Conservation (phyloP, 1,140 invertebrate species). For the Dinothrombium tinctorium region DNA sequence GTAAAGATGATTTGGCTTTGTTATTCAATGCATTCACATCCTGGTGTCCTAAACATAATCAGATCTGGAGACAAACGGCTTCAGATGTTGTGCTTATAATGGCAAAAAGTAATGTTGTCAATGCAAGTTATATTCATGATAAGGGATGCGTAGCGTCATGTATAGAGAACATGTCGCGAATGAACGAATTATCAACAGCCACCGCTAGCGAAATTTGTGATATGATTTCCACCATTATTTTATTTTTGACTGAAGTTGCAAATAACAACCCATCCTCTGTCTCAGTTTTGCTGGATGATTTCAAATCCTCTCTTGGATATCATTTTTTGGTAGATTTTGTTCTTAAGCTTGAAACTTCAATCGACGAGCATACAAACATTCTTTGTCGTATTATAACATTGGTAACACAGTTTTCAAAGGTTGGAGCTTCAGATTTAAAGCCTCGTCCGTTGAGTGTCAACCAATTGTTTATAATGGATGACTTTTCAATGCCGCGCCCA, state of each 20-base stretch:
- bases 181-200: conserved; percentile 37
- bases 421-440: conserved; percentile 6
- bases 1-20: conserved; percentile 83
- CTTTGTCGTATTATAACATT: conserved; percentile 1
- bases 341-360: conserved; percentile 3
- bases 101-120: conserved; percentile 24
- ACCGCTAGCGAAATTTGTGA: conserved; percentile 86
- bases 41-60: conserved; percentile 71
- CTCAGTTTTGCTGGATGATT: conserved; percentile 66
- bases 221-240: conserved; percentile 95
- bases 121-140: conserved; percentile 24
- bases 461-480: conserved; percentile 61
- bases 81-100: conserved; percentile 87
- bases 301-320: conserved; percentile 79
- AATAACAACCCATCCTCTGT: not conserved
- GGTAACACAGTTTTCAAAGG: conserved; percentile 3
- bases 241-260: conserved; percentile 64
- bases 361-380: not conserved
- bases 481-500: conserved; percentile 69
- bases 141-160: conserved; percentile 84
- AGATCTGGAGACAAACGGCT: conserved; percentile 85
- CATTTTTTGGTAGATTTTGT: conserved; percentile 30
- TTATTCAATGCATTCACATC: conserved; percentile 90
- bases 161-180: conserved; percentile 85
- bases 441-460: conserved; percentile 9